A percentile compares a stretch with the other conserved stretches of the same genome.
phyloP scores from a whole-genome alignment of 2,113 vertebrate species.

The Peromyscus leucopus region DNA sequence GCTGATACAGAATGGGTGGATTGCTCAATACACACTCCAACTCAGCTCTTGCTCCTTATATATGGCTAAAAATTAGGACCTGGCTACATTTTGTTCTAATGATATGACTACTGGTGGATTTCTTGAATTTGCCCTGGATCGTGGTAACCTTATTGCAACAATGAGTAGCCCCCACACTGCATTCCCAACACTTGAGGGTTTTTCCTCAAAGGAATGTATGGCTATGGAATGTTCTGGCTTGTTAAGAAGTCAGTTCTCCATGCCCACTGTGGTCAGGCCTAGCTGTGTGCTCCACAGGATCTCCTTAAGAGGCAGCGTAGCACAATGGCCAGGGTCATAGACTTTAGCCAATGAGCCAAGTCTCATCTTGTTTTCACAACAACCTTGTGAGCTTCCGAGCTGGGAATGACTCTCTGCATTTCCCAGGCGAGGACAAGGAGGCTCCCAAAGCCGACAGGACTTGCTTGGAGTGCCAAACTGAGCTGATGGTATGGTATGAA shows the following conservation, averaged over 20 bases:
- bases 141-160: not conserved
- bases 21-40: too few species aligned
- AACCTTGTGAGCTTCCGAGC: not conserved
- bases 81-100: not conserved
- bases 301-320: too few species aligned
- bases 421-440: not conserved
- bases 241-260: not conserved
- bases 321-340: not conserved
- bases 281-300: not conserved
- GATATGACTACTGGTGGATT: not conserved
- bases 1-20: not conserved
- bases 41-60: not conserved
- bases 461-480: not conserved
- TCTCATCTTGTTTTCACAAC: not conserved
- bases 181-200: not conserved
- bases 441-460: not conserved
- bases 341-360: not conserved
- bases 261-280: not conserved
- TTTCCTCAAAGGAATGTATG: not conserved
- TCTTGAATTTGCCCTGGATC: not conserved
- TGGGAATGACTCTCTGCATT: not conserved
- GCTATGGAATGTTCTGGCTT: not conserved
- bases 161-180: not conserved
- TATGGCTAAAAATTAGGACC: not conserved
- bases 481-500: slow-evolving; percentile 2